These are phyloP conservation scores for Parapristionchus giblindavisi DNA, from an alignment of 2,888 invertebrate species.

Conservation along the genomic window DNA sequence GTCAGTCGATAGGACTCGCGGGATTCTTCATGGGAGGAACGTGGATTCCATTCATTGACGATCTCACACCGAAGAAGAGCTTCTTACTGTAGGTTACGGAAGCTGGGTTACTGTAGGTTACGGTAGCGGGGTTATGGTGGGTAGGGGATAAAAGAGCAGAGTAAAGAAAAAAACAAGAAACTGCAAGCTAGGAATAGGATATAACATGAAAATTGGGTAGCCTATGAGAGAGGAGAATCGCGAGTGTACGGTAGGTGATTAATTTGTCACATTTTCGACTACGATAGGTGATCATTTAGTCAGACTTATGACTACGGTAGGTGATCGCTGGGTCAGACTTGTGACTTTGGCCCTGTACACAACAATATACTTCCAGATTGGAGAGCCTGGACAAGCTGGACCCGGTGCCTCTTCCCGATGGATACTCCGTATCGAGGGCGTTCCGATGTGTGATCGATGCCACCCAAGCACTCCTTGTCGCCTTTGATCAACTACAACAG, in stretches of 20 bases:
- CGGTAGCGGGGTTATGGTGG: too few species aligned
- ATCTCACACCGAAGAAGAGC: constrained; percentile 50
- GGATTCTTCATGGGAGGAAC: constrained; percentile 49
- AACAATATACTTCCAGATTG: constrained; percentile 76
- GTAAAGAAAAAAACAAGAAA: too few species aligned
- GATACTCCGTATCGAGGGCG: constrained; percentile 94
- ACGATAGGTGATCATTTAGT: too few species aligned
- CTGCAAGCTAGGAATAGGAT: too few species aligned
- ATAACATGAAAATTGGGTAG: too few species aligned
- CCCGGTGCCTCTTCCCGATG: constrained; percentile 91
- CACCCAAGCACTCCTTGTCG: constrained; percentile 31
- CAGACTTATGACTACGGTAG: background rate
- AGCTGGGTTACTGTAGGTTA: too few species aligned
- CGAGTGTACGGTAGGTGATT: too few species aligned
- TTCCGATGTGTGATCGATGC: constrained; percentile 73
- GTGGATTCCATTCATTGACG: constrained; percentile 55
- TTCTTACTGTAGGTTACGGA: constrained; percentile 48
- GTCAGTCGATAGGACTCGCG: constrained; percentile 49
- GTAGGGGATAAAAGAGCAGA: too few species aligned
- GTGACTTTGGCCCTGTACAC: background rate
- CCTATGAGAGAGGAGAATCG: too few species aligned
- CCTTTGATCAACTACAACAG: constrained; percentile 13
- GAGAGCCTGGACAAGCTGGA: constrained; percentile 96
- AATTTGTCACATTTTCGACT: too few species aligned
- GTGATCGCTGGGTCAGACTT: background rate